Conservation (phyloP, 1,140 invertebrate species). For the Drosophila jambulina region DNA sequence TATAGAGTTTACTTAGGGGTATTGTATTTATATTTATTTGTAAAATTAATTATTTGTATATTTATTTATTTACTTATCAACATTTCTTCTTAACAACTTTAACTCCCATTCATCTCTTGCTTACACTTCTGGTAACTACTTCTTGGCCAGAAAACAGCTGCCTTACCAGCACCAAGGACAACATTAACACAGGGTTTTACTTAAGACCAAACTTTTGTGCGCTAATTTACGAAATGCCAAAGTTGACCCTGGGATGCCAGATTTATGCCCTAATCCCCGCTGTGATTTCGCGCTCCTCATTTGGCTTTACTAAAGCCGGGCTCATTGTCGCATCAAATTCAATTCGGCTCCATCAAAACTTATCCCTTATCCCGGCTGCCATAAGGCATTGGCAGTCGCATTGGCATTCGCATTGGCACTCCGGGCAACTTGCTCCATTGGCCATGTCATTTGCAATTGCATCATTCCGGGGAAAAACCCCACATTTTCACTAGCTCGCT, state of each 20-base stretch:
- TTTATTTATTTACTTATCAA: neutral
- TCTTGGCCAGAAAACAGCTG: neutral
- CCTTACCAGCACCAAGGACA: neutral
- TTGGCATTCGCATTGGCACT: slow-evolving; percentile 38
- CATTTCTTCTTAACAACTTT: neutral
- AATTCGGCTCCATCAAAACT: slow-evolving; percentile 54
- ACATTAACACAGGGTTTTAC: slow-evolving; percentile 2
- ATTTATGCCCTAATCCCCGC: slow-evolving; percentile 14
- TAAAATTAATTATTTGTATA: neutral
- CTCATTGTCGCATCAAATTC: slow-evolving; percentile 50
- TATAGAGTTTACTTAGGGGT: neutral
- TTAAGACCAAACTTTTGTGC: slow-evolving; percentile 24
- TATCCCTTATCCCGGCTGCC: slow-evolving; percentile 41
- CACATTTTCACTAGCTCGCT: slow-evolving; percentile 3
- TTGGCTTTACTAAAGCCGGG: slow-evolving; percentile 13
- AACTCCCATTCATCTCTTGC: neutral
- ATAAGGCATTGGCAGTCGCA: slow-evolving; percentile 43
- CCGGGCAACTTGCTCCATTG: slow-evolving; percentile 45
- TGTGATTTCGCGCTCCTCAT: slow-evolving; percentile 8
- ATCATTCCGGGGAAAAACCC: neutral
- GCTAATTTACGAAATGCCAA: slow-evolving; percentile 30
- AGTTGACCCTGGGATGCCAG: slow-evolving; percentile 21
- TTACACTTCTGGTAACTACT: neutral
- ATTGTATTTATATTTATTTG: no score
- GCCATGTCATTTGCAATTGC: slow-evolving; percentile 68